Percentiles rank a stretch among this genome's conserved stretches.
phyloP scores from a whole-genome alignment of 2,113 vertebrate genomes.

The Cyanoramphus novaezelandiae region DNA sequence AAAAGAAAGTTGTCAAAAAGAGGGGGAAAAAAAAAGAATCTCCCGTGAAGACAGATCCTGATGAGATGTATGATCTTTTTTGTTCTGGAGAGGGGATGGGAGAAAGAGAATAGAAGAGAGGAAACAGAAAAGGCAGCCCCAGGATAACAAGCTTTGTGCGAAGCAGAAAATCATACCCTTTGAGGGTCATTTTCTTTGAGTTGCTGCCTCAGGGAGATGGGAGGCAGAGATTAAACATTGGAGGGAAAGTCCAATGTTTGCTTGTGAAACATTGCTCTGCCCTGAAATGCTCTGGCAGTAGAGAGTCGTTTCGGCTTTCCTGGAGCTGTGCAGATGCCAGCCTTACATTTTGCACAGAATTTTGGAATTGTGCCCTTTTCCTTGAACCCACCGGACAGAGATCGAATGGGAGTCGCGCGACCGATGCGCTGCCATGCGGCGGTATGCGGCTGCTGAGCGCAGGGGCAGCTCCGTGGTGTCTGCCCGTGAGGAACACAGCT shows the following conservation, averaged over 20 bases:
- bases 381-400: not conserved
- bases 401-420: rapidly evolving
- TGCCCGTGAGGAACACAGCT: rapidly evolving
- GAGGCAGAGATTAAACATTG: constrained; percentile 21
- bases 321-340: not conserved
- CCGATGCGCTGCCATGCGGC: rapidly evolving
- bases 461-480: not conserved
- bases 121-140: constrained; percentile 36
- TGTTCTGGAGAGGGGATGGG: constrained; percentile 19
- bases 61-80: constrained; percentile 40
- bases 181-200: constrained; percentile 57
- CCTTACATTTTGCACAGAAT: not conserved
- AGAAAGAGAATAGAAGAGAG: constrained; percentile 3
- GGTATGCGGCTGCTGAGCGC: not conserved
- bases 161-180: constrained; percentile 45
- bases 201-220: constrained; percentile 28
- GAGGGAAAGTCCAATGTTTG: not conserved
- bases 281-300: not conserved
- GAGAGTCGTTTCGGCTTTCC: not conserved
- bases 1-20: constrained; percentile 56
- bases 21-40: not conserved
- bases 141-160: constrained; percentile 47
- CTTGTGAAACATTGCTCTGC: not conserved
- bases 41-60: constrained; percentile 6
- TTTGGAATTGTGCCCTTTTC: not conserved